Conservation (phyloP, 2,113 vertebrate genomes). For the Anolis sagrei region DNA sequence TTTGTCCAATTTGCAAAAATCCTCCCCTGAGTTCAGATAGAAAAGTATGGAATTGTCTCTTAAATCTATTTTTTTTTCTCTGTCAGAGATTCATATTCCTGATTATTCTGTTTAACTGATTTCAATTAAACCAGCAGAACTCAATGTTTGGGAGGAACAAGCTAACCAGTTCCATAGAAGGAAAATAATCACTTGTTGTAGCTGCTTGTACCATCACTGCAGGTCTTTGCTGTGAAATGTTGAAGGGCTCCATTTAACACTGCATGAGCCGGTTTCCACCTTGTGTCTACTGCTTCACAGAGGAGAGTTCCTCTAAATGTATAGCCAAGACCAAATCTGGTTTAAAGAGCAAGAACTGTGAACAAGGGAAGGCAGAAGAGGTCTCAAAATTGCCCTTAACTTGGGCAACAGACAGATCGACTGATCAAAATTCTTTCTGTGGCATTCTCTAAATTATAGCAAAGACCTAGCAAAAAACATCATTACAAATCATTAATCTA, state of each 20-base stretch:
- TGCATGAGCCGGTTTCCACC: not conserved
- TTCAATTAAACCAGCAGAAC: conserved; percentile 3
- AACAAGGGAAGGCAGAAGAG: too few relatives aligned
- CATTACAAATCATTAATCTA: not conserved
- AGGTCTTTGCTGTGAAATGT: not conserved
- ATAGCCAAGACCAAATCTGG: too few relatives aligned
- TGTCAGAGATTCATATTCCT: not conserved
- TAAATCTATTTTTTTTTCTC: not conserved
- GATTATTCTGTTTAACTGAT: conserved; percentile 1
- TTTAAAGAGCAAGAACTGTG: too few relatives aligned
- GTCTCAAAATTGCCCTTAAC: not conserved
- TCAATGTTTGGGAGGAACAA: not conserved
- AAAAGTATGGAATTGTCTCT: not conserved
- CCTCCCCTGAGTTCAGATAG: too few relatives aligned
- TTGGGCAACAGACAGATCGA: not conserved
- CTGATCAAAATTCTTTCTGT: not conserved
- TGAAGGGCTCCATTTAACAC: not conserved
- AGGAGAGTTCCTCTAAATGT: too few relatives aligned
- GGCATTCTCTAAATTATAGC: not conserved
- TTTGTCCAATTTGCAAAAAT: not conserved
- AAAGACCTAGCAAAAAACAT: not conserved
- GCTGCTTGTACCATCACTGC: not conserved
- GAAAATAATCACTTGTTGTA: too few relatives aligned
- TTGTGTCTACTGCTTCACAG: too few relatives aligned
- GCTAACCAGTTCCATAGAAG: too few relatives aligned